phyloP scores from a whole-genome alignment of 37 sponge, comb jelly and placozoan genomes.

The Beroe forskalii region DNA sequence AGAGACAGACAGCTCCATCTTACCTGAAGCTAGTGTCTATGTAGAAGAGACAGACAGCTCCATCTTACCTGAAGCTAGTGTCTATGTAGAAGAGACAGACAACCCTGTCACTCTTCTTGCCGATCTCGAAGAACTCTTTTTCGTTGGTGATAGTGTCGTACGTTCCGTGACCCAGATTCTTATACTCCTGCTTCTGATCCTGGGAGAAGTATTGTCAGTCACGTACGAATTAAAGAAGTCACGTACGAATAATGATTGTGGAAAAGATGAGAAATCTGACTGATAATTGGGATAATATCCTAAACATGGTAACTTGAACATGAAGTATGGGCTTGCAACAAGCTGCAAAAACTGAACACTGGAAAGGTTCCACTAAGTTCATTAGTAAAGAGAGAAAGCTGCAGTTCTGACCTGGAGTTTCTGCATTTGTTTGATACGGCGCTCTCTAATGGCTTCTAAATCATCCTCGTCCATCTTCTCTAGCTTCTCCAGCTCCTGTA shows the following conservation, averaged over 20 bases:
- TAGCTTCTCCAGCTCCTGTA: constrained; percentile 78
- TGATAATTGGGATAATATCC: too few species aligned
- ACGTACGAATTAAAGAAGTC: too few species aligned
- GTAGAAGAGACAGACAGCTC: constrained; percentile 77
- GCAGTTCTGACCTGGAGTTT: constrained; percentile 77
- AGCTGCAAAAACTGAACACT: too few species aligned
- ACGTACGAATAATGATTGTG: too few species aligned
- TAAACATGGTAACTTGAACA: too few species aligned
- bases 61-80: constrained; percentile 81
- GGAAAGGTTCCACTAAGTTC: too few species aligned
- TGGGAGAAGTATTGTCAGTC: constrained; percentile 62
- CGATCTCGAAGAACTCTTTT: constrained; percentile 93
- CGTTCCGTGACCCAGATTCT: constrained; percentile 82
- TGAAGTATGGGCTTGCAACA: too few species aligned
- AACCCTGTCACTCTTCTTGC: constrained; percentile 85
- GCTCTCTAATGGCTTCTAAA: constrained; percentile 75
- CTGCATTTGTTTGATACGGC: constrained; percentile 77
- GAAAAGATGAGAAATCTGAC: too few species aligned
- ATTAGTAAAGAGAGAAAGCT: too few species aligned
- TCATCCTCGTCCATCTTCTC: constrained; percentile 85
- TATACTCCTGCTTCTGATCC: constrained; percentile 82
- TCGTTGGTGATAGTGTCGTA: constrained; percentile 86
- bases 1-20: too few species aligned
- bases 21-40: constrained; percentile 94
- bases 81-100: constrained; percentile 92